Evolutionary conservation across 1,140 invertebrate genomes (phyloP).

Genomic region (Vanessa tameamea): DNA sequence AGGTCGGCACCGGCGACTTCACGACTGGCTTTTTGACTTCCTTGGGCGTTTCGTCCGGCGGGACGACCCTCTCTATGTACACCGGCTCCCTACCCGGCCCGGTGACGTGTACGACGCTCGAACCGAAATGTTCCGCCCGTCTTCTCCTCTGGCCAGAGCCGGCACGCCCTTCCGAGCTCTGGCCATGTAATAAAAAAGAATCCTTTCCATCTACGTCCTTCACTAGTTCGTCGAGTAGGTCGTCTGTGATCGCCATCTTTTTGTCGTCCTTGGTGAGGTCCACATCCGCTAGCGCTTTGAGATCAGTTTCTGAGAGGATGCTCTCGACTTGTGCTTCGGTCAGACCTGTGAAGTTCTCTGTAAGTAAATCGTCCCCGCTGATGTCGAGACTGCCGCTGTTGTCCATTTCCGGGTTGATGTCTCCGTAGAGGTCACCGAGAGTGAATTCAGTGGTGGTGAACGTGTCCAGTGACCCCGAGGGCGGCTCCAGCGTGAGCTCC

Average conservation of each 20-base stretch:
- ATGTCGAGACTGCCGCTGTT: constrained; percentile 48
- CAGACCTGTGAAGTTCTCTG: constrained; percentile 60
- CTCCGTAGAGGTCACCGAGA: constrained; percentile 68
- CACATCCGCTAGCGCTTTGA: constrained; percentile 55
- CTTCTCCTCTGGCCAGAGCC: constrained; percentile 57
- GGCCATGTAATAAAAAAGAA: constrained; percentile 74
- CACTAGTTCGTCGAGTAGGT: constrained; percentile 56
- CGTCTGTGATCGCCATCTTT: constrained; percentile 47
- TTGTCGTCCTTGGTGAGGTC: constrained; percentile 53
- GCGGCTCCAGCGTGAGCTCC: constrained; percentile 71
- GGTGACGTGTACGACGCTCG: constrained; percentile 50
- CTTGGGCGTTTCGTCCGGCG: constrained; percentile 44
- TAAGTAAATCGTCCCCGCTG: constrained; percentile 53
- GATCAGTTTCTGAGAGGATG: constrained; percentile 61
- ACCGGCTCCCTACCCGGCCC: constrained; percentile 48
- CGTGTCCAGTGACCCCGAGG: constrained; percentile 67
- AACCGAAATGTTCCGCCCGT: constrained; percentile 52
- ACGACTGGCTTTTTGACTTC: constrained; percentile 25
- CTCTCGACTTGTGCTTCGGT: constrained; percentile 66
- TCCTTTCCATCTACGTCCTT: constrained; percentile 56
- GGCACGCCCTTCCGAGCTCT: constrained; percentile 62
- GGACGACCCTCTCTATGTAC: constrained; percentile 43
- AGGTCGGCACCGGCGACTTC: constrained; percentile 44
- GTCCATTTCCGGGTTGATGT: constrained; percentile 52
- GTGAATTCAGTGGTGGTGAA: constrained; percentile 79